Percentiles rank a stretch among this genome's conserved stretches.
Conservation (phyloP, 64 coral and sea anemone genomes). For the Actinia equina region DNA sequence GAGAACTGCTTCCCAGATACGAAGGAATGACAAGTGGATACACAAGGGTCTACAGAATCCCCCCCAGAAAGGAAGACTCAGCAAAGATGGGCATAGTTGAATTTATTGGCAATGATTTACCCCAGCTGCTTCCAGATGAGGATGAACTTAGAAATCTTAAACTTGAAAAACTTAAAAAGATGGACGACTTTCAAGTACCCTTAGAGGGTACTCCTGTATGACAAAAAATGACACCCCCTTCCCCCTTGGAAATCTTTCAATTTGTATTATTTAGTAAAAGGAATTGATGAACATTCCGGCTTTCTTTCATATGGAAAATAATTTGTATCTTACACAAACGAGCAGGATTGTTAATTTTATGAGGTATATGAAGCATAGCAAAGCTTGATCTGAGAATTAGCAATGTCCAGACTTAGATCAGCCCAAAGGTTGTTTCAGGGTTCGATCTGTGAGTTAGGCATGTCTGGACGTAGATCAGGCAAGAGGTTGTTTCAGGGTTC, state of each 20-base stretch:
- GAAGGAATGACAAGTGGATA: constrained; percentile 62
- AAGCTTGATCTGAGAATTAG: no score
- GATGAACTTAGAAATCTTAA: constrained; percentile 72
- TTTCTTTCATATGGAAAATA: no score
- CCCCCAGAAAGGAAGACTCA: constrained; percentile 81
- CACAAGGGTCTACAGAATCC: constrained; percentile 89
- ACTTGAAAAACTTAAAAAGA: constrained; percentile 76
- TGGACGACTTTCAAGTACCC: constrained; percentile 56
- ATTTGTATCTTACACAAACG: no score
- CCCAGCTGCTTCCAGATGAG: constrained; percentile 64
- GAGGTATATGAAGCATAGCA: no score
- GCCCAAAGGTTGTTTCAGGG: no score
- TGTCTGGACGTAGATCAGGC: no score
- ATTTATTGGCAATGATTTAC: constrained; percentile 82
- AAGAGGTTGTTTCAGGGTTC: no score
- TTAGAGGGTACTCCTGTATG: constrained; percentile 70
- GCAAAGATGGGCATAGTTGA: constrained; percentile 97
- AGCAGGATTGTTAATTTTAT: no score
- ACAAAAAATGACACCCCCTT: not conserved
- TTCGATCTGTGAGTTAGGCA: no score
- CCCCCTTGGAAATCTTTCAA: not conserved
- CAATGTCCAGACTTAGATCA: no score
- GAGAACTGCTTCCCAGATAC: constrained; percentile 72
- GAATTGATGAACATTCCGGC: no score
- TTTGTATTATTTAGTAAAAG: no score